These are phyloP conservation scores for Clusia tigrina DNA, from an alignment of 2,888 invertebrate species.

Conservation along the genomic window DNA sequence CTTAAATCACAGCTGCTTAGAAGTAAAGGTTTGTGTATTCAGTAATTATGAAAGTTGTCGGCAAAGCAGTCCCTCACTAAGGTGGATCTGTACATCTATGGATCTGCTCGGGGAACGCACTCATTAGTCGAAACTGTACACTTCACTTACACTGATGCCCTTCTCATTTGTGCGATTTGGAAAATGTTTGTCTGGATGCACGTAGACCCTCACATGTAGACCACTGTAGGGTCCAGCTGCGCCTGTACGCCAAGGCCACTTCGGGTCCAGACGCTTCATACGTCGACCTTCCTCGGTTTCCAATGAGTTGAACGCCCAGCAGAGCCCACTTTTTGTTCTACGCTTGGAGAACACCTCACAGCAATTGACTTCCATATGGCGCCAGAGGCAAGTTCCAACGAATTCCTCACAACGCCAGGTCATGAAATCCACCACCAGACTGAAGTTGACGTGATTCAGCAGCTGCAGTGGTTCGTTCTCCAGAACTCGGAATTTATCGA, in stretches of 20 bases:
- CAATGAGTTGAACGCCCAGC: slow-evolving; percentile 66
- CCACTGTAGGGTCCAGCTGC: slow-evolving; percentile 51
- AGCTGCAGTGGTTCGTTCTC: slow-evolving; percentile 41
- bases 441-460: slow-evolving; percentile 56
- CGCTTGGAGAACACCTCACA: slow-evolving; percentile 65
- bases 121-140: neutral
- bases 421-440: slow-evolving; percentile 54
- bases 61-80: too few species aligned
- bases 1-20: too few species aligned
- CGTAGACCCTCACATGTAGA: slow-evolving; percentile 42
- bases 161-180: slow-evolving; percentile 45
- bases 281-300: slow-evolving; percentile 48
- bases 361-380: slow-evolving; percentile 60
- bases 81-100: too few species aligned
- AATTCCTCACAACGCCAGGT: slow-evolving; percentile 64
- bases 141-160: slow-evolving; percentile 45
- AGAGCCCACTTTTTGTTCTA: slow-evolving; percentile 64
- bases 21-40: too few species aligned
- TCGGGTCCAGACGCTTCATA: slow-evolving; percentile 42
- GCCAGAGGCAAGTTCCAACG: slow-evolving; percentile 63
- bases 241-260: slow-evolving; percentile 54
- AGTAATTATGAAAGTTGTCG: too few species aligned
- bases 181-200: slow-evolving; percentile 50
- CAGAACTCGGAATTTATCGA: slow-evolving; percentile 48
- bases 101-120: too few species aligned